Conservation (phyloP, 2,888 invertebrate genomes). For the Pyrrhia umbra region DNA sequence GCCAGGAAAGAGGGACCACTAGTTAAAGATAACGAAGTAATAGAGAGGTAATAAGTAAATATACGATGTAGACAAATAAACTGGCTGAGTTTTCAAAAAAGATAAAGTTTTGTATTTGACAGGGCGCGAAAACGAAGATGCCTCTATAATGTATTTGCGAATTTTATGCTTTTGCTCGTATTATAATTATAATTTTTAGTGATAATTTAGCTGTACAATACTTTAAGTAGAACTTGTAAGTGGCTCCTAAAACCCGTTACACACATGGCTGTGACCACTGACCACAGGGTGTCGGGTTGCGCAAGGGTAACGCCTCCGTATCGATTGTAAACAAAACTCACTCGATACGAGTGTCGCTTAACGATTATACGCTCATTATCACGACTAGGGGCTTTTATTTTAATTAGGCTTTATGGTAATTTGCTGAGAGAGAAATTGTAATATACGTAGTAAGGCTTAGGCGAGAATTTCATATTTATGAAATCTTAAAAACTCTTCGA, state of each 20-base stretch:
- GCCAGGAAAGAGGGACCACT: no score
- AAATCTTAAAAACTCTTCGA: no score
- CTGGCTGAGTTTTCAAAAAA: no score
- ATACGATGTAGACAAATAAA: no score
- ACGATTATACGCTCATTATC: conserved; percentile 37
- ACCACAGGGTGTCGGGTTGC: conserved; percentile 60
- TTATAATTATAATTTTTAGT: neutral
- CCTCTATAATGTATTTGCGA: no score
- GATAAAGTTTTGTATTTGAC: no score
- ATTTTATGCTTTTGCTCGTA: no score
- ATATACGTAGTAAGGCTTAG: no score
- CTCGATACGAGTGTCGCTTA: conserved; percentile 27
- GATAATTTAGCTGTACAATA: neutral
- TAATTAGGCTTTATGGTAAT: neutral
- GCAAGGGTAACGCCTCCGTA: conserved; percentile 56
- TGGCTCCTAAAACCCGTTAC: conserved; percentile 55
- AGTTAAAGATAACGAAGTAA: no score
- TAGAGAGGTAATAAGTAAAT: no score
- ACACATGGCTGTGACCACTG: conserved; percentile 48
- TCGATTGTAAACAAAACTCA: conserved; percentile 58
- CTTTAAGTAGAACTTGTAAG: conserved; percentile 4
- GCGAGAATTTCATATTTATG: no score
- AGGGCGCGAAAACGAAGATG: neutral
- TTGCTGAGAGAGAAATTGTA: no score
- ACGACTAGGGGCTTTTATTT: conserved; percentile 5